Conservation (phyloP, 2,113 vertebrate species). For the Pelvicachromis taeniatus region DNA sequence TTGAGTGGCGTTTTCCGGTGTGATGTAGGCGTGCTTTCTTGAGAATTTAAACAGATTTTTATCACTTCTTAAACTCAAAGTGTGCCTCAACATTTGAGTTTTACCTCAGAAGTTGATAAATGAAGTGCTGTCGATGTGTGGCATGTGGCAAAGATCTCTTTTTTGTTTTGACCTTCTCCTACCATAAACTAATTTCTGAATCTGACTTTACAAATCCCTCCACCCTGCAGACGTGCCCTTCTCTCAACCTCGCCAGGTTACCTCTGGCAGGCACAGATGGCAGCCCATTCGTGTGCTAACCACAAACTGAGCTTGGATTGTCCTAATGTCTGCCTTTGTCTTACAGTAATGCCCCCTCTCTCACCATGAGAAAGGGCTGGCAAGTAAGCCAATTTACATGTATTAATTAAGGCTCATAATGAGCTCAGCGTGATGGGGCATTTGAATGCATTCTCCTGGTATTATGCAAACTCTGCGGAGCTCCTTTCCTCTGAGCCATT, state of each 20-base stretch:
- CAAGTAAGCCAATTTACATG: conserved; percentile 74
- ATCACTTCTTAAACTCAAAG: neutral
- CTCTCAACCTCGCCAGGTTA: conserved; percentile 21
- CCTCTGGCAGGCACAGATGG: conserved; percentile 69
- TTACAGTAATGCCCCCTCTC: conserved; percentile 30
- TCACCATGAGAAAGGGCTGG: conserved; percentile 61
- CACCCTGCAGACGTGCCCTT: conserved; percentile 39
- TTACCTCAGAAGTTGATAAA: neutral
- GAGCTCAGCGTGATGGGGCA: conserved; percentile 63
- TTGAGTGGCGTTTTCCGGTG: neutral
- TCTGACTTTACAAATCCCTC: conserved; percentile 13
- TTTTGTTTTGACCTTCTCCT: neutral
- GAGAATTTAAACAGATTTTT: neutral
- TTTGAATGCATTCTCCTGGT: conserved; percentile 71
- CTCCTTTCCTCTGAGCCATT: conserved; percentile 25
- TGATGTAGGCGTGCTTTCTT: neutral
- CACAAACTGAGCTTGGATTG: conserved; percentile 64
- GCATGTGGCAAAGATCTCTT: neutral
- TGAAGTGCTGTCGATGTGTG: neutral
- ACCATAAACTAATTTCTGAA: neutral
- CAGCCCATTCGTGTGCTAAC: conserved; percentile 76
- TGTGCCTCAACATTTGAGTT: neutral
- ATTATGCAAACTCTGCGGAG: conserved; percentile 72
- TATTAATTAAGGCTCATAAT: conserved; percentile 78
- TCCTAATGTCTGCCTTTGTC: conserved; percentile 63